These are phyloP conservation scores for Oegoconia quadripuncta DNA, from an alignment of 2,888 invertebrate genomes.

Conservation along the genomic window DNA sequence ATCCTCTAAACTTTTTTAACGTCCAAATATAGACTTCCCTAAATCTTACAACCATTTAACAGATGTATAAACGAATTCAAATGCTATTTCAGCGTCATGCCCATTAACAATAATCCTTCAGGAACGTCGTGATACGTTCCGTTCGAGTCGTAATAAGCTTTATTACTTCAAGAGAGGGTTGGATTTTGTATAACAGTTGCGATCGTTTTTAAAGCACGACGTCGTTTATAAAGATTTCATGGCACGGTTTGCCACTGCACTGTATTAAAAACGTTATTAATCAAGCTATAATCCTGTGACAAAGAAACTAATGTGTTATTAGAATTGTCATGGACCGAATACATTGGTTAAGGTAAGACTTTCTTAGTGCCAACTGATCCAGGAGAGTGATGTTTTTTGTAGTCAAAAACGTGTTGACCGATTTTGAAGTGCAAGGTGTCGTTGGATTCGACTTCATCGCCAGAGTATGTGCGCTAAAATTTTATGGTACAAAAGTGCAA, in stretches of 20 bases:
- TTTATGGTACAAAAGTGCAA: too few species aligned
- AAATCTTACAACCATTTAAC: constrained; percentile 38
- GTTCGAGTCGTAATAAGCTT: constrained; percentile 24
- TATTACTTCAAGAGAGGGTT: constrained; percentile 31
- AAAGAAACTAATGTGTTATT: constrained; percentile 25
- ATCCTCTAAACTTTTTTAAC: constrained; percentile 16
- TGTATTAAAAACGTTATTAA: constrained; percentile 56
- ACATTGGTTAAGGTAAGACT: background rate
- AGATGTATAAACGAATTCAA: constrained; percentile 47
- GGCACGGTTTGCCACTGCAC: constrained; percentile 37
- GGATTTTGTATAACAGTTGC: constrained; percentile 22
- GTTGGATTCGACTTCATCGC: too few species aligned
- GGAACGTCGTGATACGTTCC: constrained; percentile 35
- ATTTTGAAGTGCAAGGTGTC: too few species aligned
- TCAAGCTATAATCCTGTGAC: constrained; percentile 41
- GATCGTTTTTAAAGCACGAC: constrained; percentile 34
- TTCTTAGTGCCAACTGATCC: too few species aligned
- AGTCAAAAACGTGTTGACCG: too few species aligned
- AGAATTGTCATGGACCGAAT: constrained; percentile 12
- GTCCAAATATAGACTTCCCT: constrained; percentile 39
- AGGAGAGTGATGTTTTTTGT: too few species aligned
- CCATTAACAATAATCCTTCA: constrained; percentile 68
- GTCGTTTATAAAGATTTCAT: constrained; percentile 57
- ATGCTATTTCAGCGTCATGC: constrained; percentile 41
- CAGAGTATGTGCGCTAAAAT: too few species aligned